Evolutionary conservation across 2,797 vertebrate genomes (phyloP).

Genomic region (Melanitta fusca): DNA sequence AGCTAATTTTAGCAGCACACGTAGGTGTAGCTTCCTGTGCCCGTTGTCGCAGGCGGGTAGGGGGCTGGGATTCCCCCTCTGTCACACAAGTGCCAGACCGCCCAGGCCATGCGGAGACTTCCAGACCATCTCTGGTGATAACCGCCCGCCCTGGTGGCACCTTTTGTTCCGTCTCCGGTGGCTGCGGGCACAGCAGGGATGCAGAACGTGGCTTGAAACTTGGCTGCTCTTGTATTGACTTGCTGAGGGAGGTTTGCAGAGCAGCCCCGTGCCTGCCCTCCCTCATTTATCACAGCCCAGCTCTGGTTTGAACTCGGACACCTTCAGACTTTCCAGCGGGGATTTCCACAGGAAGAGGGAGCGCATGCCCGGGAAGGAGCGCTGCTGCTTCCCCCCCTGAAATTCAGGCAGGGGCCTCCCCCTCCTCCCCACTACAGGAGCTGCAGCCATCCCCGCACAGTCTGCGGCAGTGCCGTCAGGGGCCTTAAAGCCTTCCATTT

Average conservation of each 20-base stretch:
- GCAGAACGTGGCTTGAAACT: neutral
- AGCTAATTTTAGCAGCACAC: slow-evolving; percentile 38
- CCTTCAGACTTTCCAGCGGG: slow-evolving; percentile 37
- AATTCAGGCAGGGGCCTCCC: neutral
- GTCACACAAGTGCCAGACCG: neutral
- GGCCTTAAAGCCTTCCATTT: neutral
- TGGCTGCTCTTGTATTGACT: accelerated
- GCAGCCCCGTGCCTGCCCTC: accelerated
- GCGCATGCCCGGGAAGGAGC: accelerated
- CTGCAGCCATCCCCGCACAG: neutral
- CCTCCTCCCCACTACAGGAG: neutral
- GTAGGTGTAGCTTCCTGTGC: slow-evolving; percentile 31
- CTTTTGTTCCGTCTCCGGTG: neutral
- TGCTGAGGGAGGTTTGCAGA: neutral
- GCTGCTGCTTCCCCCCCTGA: neutral
- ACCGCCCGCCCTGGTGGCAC: neutral
- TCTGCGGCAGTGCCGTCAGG: neutral
- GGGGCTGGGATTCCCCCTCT: slow-evolving; percentile 43
- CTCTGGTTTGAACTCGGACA: neutral
- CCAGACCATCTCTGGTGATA: neutral
- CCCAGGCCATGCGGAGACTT: accelerated
- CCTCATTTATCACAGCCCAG: neutral
- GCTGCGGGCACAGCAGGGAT: neutral
- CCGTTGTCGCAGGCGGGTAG: accelerated
- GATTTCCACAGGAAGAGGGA: slow-evolving; percentile 11